phyloP scores from a whole-genome alignment of 2,888 invertebrate species.

The Pristionchus mayeri region DNA sequence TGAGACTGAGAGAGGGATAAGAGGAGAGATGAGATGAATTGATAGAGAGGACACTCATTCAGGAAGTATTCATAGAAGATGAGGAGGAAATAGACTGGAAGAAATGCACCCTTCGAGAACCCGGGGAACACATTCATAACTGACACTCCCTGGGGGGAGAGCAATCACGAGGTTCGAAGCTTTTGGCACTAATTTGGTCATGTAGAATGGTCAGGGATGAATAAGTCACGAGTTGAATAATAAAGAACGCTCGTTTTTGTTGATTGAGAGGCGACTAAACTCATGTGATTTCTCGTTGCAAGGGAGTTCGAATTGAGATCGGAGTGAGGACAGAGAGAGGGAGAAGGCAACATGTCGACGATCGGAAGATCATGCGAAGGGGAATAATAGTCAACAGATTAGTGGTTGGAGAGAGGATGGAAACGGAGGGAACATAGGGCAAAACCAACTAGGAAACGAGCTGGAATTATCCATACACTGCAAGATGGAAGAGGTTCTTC shows the following conservation, averaged over 20 bases:
- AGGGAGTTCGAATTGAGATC: no score
- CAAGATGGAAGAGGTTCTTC: neutral
- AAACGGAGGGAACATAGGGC: neutral
- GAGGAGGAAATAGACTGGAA: neutral
- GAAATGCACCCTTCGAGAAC: neutral
- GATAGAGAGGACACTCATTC: neutral
- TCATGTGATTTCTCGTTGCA: no score
- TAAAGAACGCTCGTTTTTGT: no score
- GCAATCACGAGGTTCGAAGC: no score
- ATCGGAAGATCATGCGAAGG: neutral
- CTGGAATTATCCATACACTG: neutral
- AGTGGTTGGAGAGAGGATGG: neutral
- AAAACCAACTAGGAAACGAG: neutral
- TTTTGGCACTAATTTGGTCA: no score
- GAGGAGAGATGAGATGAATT: neutral
- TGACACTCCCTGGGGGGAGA: no score
- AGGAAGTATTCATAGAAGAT: neutral
- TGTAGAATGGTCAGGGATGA: no score
- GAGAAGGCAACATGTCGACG: slow-evolving; percentile 1
- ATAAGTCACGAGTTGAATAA: no score
- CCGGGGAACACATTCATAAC: no score
- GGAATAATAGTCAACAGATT: slow-evolving; percentile 25
- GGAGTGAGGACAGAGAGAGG: neutral
- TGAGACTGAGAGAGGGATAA: neutral
- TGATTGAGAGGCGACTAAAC: no score